Evolutionary conservation across 2,113 vertebrate species (phyloP).

Genomic region (Glareola pratincola): DNA sequence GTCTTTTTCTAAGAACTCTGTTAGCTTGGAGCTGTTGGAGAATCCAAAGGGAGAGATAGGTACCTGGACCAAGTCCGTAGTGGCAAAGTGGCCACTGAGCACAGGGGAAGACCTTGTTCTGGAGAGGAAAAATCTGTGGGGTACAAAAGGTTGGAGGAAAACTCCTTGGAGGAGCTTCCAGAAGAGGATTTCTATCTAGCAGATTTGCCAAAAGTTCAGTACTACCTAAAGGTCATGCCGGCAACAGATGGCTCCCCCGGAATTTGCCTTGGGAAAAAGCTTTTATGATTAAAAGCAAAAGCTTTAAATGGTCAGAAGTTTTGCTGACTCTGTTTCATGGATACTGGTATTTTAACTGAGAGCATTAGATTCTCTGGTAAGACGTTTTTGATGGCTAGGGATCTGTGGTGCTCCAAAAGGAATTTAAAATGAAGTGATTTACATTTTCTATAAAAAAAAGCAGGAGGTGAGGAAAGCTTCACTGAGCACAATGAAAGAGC

Average conservation of each 20-base stretch:
- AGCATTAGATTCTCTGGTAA: background rate
- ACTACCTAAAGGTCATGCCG: background rate
- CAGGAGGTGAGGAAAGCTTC: conserved; percentile 20
- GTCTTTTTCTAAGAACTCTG: background rate
- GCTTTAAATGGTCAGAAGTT: background rate
- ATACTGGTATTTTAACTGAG: background rate
- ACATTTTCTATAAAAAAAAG: background rate
- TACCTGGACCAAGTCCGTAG: background rate
- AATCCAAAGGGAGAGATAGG: background rate
- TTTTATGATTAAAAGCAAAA: background rate
- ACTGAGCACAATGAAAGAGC: background rate
- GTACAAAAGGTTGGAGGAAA: background rate
- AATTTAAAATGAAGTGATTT: conserved; percentile 14
- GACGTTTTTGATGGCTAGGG: background rate
- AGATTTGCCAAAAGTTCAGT: background rate
- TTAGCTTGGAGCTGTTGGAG: background rate
- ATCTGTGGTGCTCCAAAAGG: background rate
- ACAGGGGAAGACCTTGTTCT: background rate
- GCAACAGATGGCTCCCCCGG: background rate
- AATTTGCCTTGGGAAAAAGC: background rate
- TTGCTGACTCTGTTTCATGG: background rate
- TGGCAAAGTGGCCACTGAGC: background rate
- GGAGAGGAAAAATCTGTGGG: background rate
- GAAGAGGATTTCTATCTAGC: background rate
- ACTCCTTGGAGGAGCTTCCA: background rate